Evolutionary conservation across 1,140 invertebrate genomes (phyloP).

Genomic region (Pseudoatta argentina): DNA sequence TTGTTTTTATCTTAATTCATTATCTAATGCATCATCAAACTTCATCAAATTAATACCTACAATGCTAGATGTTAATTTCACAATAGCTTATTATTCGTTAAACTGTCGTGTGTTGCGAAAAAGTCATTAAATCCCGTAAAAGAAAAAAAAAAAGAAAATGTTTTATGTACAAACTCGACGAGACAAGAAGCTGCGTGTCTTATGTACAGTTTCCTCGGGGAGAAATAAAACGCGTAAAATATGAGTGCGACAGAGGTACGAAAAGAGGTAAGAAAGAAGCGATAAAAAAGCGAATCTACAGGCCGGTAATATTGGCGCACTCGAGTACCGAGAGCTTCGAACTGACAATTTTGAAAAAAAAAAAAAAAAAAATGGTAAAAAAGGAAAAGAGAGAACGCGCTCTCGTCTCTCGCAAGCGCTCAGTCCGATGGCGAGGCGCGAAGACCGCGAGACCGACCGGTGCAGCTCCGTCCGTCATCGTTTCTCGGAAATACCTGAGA

Average conservation of each 20-base stretch:
- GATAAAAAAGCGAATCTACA: conserved; percentile 48
- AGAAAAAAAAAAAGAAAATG: not conserved
- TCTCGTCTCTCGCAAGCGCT: conserved; percentile 30
- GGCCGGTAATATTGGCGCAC: conserved; percentile 13
- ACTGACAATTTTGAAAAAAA: conserved; percentile 14
- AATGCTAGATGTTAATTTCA: not conserved
- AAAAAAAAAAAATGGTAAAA: not conserved
- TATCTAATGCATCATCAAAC: not conserved
- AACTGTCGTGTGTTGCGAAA: not conserved
- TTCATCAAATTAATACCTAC: not conserved
- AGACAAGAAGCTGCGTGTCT: conserved; percentile 11
- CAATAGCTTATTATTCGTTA: not conserved
- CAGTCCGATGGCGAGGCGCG: conserved; percentile 46
- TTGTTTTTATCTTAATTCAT: conserved; percentile 59
- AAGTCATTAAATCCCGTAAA: not conserved
- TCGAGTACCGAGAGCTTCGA: conserved; percentile 17
- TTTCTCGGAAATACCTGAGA: conserved; percentile 78
- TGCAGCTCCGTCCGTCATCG: conserved; percentile 62
- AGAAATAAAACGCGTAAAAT: conserved; percentile 74
- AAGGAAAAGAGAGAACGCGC: conserved; percentile 28
- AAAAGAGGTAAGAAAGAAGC: conserved; percentile 44
- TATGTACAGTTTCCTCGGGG: conserved; percentile 74
- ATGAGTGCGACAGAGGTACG: conserved; percentile 72
- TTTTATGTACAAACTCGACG: not conserved
- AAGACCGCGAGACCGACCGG: conserved; percentile 33